These are phyloP conservation scores for Delichon dasypus DNA, from an alignment of 2,797 vertebrate genomes.

Conservation along the genomic window DNA sequence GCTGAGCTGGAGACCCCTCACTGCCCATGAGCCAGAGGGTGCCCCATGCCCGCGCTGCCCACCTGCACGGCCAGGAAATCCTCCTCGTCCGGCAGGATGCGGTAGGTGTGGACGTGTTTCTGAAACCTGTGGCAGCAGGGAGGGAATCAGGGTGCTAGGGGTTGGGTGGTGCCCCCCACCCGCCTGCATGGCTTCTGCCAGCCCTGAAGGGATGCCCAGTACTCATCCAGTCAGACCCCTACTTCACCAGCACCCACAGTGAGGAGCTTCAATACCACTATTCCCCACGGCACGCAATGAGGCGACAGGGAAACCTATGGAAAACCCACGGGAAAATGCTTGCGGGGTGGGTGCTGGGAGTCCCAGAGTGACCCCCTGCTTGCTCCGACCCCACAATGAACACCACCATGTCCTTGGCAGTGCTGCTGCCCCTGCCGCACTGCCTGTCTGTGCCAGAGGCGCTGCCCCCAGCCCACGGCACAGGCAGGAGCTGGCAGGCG, in stretches of 20 bases:
- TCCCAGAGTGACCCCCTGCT: background rate
- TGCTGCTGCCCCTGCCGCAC: too few relatives aligned
- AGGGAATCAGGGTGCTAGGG: background rate
- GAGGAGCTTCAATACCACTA: background rate
- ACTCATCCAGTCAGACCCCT: background rate
- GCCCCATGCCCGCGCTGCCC: background rate
- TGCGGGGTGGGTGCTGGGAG: background rate
- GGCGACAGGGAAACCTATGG: background rate
- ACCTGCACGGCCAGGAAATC: conserved; percentile 96
- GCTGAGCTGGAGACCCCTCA: background rate
- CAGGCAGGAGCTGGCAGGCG: background rate
- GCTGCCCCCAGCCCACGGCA: background rate
- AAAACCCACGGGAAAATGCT: background rate
- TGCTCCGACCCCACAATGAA: fast-evolving
- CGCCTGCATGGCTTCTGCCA: fast-evolving
- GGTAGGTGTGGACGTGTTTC: conserved; percentile 97
- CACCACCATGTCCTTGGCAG: background rate
- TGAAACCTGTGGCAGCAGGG: conserved; percentile 82
- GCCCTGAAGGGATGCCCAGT: fast-evolving
- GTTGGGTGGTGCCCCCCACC: background rate
- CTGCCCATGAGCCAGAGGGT: background rate
- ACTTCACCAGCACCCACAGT: background rate
- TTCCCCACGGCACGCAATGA: fast-evolving
- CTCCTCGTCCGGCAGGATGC: conserved; percentile 94
- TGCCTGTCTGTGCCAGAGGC: background rate